These are phyloP conservation scores for Scartelaos histophorus DNA, from an alignment of 2,113 vertebrate species.

Conservation along the genomic window DNA sequence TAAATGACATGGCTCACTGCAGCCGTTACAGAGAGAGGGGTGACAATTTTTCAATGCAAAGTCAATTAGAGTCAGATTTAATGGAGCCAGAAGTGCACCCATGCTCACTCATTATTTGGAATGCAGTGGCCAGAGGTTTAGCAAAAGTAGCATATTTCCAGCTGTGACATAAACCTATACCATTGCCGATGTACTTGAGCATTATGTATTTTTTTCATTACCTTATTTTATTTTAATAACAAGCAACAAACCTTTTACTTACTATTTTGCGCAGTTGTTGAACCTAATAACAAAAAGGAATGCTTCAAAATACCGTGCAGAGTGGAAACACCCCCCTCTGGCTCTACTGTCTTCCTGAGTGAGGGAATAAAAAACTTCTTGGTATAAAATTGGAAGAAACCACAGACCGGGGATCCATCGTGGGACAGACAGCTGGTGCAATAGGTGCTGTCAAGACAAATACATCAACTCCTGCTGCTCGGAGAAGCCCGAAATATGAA, in stretches of 20 bases:
- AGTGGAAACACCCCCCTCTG: background rate
- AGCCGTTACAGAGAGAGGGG: too few relatives aligned
- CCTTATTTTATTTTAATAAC: background rate
- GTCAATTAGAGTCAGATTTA: too few relatives aligned
- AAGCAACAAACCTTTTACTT: background rate
- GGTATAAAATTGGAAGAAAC: slow-evolving; percentile 14
- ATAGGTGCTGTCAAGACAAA: slow-evolving; percentile 14
- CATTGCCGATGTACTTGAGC: background rate
- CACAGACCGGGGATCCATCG: slow-evolving; percentile 7
- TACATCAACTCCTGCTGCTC: slow-evolving; percentile 5
- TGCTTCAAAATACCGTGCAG: background rate
- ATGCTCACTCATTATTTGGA: too few relatives aligned
- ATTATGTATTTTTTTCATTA: background rate
- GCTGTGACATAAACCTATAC: background rate
- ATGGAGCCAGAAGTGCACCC: too few relatives aligned
- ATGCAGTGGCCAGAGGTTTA: too few relatives aligned
- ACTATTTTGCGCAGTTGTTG: background rate
- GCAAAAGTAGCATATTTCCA: too few relatives aligned
- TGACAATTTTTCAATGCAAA: too few relatives aligned
- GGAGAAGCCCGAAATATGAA: slow-evolving; percentile 4
- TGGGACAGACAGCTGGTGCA: slow-evolving; percentile 11
- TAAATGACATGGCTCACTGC: too few relatives aligned
- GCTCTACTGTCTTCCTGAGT: background rate
- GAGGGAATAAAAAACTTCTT: slow-evolving; percentile 4
- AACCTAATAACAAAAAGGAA: background rate